phyloP scores from a whole-genome alignment of 2,888 invertebrate genomes.

The Volucella zonaria region DNA sequence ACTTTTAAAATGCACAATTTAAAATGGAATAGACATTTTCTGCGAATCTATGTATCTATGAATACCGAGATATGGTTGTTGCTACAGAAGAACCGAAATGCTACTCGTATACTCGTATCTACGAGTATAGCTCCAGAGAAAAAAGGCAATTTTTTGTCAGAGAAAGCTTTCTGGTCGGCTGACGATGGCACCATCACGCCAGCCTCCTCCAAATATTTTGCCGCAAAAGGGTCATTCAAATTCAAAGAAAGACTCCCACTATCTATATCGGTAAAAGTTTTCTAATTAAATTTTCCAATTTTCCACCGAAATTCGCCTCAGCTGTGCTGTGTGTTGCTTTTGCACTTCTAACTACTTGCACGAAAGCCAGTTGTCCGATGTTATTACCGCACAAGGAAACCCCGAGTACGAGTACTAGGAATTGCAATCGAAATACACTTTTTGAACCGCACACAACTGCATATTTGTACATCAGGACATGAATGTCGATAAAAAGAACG shows the following conservation, averaged over 20 bases:
- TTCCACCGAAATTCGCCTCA: constrained; percentile 70
- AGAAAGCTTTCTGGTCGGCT: constrained; percentile 32
- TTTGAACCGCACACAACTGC: constrained; percentile 38
- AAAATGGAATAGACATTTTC: constrained; percentile 41
- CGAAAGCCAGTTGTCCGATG: constrained; percentile 54
- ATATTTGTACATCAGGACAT: constrained; percentile 53
- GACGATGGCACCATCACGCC: not conserved
- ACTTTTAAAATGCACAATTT: not conserved
- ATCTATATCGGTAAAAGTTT: constrained; percentile 71
- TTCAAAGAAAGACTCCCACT: constrained; percentile 34
- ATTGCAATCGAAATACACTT: constrained; percentile 73
- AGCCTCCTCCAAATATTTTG: no score
- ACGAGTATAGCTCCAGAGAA: not conserved
- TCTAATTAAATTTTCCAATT: constrained; percentile 75
- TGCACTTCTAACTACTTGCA: constrained; percentile 52
- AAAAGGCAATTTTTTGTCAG: constrained; percentile 35
- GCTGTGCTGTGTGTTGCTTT: constrained; percentile 60
- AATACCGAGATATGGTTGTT: not conserved
- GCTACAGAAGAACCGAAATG: no score
- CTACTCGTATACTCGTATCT: no score
- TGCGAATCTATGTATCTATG: not conserved
- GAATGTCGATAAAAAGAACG: constrained; percentile 47
- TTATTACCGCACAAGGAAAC: constrained; percentile 70
- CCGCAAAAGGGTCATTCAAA: constrained; percentile 57
- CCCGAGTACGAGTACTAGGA: constrained; percentile 50